Conservation (phyloP, 2,888 invertebrate species). For the Terebella lapidaria region DNA sequence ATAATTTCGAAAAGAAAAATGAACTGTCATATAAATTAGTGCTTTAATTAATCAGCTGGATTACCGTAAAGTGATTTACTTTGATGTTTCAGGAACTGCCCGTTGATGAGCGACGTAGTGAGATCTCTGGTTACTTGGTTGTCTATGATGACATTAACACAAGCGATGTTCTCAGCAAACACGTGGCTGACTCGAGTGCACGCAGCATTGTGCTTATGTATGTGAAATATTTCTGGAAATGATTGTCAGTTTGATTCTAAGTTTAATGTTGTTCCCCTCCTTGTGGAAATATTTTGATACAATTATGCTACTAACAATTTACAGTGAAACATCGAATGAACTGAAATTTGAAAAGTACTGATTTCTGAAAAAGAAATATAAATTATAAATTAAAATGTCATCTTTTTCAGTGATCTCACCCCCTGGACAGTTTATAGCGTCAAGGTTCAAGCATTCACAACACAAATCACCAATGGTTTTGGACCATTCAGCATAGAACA, state of each 20-base stretch:
- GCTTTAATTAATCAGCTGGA: too few relatives aligned
- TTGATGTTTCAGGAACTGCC: neutral
- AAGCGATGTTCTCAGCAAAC: neutral
- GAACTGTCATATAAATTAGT: too few relatives aligned
- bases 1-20: too few relatives aligned
- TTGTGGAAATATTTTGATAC: neutral
- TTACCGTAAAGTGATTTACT: too few relatives aligned
- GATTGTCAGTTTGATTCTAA: neutral
- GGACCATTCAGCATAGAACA: slow-evolving; percentile 9
- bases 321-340: too few relatives aligned
- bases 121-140: slow-evolving; percentile 15
- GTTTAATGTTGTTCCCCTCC: neutral
- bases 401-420: slow-evolving; percentile 13
- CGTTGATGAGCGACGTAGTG: slow-evolving; percentile 10
- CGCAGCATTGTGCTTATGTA: neutral
- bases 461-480: slow-evolving; percentile 12
- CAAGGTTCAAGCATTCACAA: slow-evolving; percentile 16
- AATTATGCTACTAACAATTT: too few relatives aligned
- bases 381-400: too few relatives aligned
- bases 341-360: too few relatives aligned
- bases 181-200: slow-evolving; percentile 4
- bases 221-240: neutral
- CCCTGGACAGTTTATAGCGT: slow-evolving; percentile 13
- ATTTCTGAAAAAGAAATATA: too few relatives aligned
- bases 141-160: slow-evolving; percentile 3